Conservation (phyloP, 2,888 invertebrate species). For the Cactoblastis cactorum region DNA sequence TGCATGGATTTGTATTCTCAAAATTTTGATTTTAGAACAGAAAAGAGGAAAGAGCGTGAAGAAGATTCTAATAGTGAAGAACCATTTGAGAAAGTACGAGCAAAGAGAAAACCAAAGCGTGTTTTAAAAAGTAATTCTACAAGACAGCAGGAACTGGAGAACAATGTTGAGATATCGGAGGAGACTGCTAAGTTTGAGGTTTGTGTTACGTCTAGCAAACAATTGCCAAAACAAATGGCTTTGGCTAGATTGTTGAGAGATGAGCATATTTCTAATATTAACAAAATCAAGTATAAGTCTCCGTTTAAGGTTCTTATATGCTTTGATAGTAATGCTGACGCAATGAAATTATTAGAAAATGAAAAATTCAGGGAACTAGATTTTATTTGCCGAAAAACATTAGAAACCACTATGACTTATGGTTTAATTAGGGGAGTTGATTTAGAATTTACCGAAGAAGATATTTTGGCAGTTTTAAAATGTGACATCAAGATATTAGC, state of each 20-base stretch:
- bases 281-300: background rate
- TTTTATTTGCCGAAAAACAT: background rate
- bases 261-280: conserved; percentile 4
- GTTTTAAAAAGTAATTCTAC: no score
- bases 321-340: background rate
- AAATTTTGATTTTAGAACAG: no score
- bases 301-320: background rate
- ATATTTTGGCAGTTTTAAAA: background rate
- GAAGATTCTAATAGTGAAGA: no score
- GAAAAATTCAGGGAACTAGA: conserved; percentile 1
- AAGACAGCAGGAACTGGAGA: no score
- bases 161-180: no score
- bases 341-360: background rate
- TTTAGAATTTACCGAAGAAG: background rate
- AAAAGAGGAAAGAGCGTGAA: no score
- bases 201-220: no score
- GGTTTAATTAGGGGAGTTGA: conserved; percentile 2
- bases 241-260: conserved; percentile 2
- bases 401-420: background rate
- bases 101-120: no score
- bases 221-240: conserved; percentile 9
- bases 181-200: no score
- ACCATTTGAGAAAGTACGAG: no score
- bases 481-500: conserved; percentile 10
- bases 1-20: no score